A percentile compares a stretch with the other conserved stretches of the same genome.
phyloP scores from a whole-genome alignment of 2,113 vertebrate genomes.

The Trichomycterus rosablanca region DNA sequence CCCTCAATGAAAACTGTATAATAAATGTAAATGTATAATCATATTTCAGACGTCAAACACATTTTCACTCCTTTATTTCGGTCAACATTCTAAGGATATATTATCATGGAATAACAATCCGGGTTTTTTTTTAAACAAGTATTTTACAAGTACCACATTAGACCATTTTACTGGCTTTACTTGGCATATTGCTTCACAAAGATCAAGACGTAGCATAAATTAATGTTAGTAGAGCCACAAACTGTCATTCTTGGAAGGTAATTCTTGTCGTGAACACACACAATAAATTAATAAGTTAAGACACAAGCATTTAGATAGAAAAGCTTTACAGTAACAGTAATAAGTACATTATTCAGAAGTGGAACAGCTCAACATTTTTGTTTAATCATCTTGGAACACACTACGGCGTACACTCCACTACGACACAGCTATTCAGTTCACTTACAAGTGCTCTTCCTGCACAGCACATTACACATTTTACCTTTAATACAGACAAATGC shows the following conservation, averaged over 20 bases:
- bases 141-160: slow-evolving; percentile 67
- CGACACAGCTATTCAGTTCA: slow-evolving; percentile 58
- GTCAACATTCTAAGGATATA: slow-evolving; percentile 59
- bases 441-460: slow-evolving; percentile 51
- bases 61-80: slow-evolving; percentile 59
- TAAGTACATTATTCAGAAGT: slow-evolving; percentile 55
- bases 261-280: slow-evolving; percentile 64
- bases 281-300: slow-evolving; percentile 99
- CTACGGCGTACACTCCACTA: slow-evolving; percentile 59
- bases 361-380: slow-evolving; percentile 21
- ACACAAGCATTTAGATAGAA: slow-evolving; percentile 79
- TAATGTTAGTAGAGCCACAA: slow-evolving; percentile 65
- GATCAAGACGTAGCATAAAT: slow-evolving; percentile 66
- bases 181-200: slow-evolving; percentile 70
- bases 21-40: background rate
- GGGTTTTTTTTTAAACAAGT: slow-evolving; percentile 45
- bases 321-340: slow-evolving; percentile 74
- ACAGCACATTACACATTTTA: slow-evolving; percentile 65
- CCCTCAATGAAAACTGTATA: too few relatives aligned
- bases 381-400: slow-evolving; percentile 52
- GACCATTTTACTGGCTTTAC: slow-evolving; percentile 59
- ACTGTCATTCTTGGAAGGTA: slow-evolving; percentile 50
- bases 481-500: slow-evolving; percentile 51
- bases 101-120: slow-evolving; percentile 61
- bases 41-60: background rate